phyloP scores from a whole-genome alignment of 2,797 vertebrate genomes.

The Ceyx erithaca region DNA sequence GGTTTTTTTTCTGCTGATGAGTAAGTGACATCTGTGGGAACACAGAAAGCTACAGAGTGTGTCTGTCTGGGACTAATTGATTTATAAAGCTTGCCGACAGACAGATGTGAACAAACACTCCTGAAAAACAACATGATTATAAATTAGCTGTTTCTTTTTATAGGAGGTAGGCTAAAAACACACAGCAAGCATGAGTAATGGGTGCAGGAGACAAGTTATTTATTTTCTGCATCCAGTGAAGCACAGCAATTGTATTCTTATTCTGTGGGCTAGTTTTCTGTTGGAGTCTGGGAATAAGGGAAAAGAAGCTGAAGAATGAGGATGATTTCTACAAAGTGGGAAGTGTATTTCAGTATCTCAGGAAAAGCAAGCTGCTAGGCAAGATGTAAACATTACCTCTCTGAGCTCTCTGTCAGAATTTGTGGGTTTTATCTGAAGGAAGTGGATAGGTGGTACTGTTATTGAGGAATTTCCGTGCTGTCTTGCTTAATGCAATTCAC shows the following conservation, averaged over 20 bases:
- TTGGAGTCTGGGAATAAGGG: not conserved
- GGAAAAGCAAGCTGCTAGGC: not conserved
- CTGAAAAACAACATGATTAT: constrained; percentile 57
- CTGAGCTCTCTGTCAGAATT: not conserved
- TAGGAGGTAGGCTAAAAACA: constrained; percentile 45
- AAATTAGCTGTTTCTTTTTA: constrained; percentile 62
- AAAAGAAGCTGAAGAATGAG: not conserved
- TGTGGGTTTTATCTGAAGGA: not conserved
- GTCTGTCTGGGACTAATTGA: constrained; percentile 74
- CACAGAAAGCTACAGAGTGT: constrained; percentile 47
- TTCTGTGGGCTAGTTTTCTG: not conserved
- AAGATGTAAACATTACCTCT: not conserved
- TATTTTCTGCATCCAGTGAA: constrained; percentile 37
- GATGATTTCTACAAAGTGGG: not conserved
- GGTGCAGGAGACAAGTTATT: constrained; percentile 43
- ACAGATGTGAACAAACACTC: constrained; percentile 62
- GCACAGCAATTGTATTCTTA: not conserved
- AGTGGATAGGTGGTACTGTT: not conserved
- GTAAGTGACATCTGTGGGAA: constrained; percentile 74
- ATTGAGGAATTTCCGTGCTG: not conserved
- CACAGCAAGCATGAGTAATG: constrained; percentile 58
- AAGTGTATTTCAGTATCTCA: not conserved
- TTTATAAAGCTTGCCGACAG: constrained; percentile 70
- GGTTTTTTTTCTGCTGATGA: constrained; percentile 30
- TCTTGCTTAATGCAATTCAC: constrained; percentile 24